Percentiles rank a stretch among this genome's conserved stretches.
Evolutionary conservation across 2,888 invertebrate species (phyloP).

Genomic region (Cantharis flavilabris): DNA sequence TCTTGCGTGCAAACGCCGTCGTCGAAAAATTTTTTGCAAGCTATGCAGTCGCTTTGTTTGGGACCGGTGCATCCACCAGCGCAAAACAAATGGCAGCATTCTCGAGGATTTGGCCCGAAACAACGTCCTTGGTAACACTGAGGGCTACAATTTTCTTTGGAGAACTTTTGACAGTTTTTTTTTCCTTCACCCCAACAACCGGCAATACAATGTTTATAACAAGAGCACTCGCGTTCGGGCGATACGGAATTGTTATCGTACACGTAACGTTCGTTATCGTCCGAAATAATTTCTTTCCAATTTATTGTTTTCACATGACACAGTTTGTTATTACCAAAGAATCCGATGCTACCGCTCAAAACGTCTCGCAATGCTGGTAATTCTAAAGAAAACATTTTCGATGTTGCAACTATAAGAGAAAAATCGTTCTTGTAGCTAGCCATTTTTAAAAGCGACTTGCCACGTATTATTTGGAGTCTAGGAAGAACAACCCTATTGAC

Average conservation of each 20-base stretch:
- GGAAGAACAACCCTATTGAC: conserved; percentile 84
- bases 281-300: conserved; percentile 93
- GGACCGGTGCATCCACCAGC: conserved; percentile 97
- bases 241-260: conserved; percentile 85
- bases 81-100: conserved; percentile 96
- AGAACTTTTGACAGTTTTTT: conserved; percentile 92
- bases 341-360: conserved; percentile 86
- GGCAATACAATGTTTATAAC: conserved; percentile 75
- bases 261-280: conserved; percentile 69
- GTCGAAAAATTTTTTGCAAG: conserved; percentile 94
- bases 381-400: conserved; percentile 84
- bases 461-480: conserved; percentile 90
- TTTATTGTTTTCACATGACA: conserved; percentile 92
- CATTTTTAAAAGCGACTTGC: conserved; percentile 86
- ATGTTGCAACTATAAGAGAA: conserved; percentile 84
- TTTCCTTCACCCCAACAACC: conserved; percentile 97
- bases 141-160: conserved; percentile 90
- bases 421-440: conserved; percentile 82
- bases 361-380: conserved; percentile 89
- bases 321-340: conserved; percentile 91
- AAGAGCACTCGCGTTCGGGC: conserved; percentile 80
- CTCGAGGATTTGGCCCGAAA: conserved; percentile 87
- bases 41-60: conserved; percentile 91
- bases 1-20: conserved; percentile 95
- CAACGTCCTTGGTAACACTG: conserved; percentile 95